Evolutionary conservation across 2,113 vertebrate genomes (phyloP), one percentile per base, ranked within the genome.

Genomic region (Pterocles burchelli): DNA sequence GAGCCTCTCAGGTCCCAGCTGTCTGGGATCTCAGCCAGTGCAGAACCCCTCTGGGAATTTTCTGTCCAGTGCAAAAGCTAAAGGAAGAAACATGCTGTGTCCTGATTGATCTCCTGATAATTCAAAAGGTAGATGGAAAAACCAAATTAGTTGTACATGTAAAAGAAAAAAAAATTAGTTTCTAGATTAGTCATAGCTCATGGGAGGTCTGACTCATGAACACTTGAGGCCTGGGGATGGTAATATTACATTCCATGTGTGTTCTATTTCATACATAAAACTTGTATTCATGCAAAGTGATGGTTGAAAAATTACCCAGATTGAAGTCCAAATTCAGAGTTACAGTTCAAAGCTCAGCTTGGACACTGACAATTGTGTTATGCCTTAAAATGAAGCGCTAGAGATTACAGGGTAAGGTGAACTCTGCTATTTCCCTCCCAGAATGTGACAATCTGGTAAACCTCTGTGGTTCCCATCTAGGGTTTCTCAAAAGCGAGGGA

Each of bases 161-260:
- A 65, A 38, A 88, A 67, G 20, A 38, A 67, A 63, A 80, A 84
- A 59, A 1, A 5, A 62, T 62, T 58, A 58, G 25, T 89, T 92
- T 81, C 76, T 89, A 84, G 46, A 77, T 93, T 92, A 93, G 86
- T 89, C 83, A 93, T 88, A 86, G 38, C 92, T 93, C 83, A 88
- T 89, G 90, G 92, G 96, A 93, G 72, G 86, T 84, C 80, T 95
- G 96, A 95, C 79, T 92, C 83, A 94, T 43, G 79, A 94, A 51
- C 63, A 38, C 43, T 58, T 61, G 36, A 78, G 34, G 22, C 16
- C 84, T 90, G 72, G 71, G 41, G 49, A 80, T 3, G 3, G 48
- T 58, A 95, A 88, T 63, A 59, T 19, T 83, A 46, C 63, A 62
- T 48, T 55, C 38, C 31, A 45, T 54, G 55, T 79, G 28, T 55